Evolutionary conservation across 2,797 vertebrate species (phyloP).

Genomic region (Antrozous pallidus): DNA sequence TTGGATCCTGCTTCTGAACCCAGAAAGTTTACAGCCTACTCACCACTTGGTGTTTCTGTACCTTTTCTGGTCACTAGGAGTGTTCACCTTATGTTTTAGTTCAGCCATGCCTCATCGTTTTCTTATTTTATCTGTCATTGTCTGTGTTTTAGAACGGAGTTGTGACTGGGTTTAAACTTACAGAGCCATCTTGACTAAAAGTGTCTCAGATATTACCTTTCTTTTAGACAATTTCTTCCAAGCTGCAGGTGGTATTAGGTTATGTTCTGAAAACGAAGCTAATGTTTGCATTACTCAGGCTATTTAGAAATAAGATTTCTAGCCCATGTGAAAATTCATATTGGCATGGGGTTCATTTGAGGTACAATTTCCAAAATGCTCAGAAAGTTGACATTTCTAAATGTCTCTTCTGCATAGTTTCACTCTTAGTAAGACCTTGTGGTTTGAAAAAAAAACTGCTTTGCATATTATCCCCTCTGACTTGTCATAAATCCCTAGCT

Average conservation of each 20-base stretch:
- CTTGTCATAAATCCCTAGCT: not conserved
- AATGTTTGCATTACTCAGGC: not conserved
- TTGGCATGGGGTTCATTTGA: slow-evolving; percentile 7
- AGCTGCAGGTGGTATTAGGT: not conserved
- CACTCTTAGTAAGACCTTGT: slow-evolving; percentile 35
- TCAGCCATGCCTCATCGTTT: not conserved
- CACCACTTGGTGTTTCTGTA: not conserved
- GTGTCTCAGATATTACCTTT: not conserved
- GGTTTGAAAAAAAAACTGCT: slow-evolving; percentile 32
- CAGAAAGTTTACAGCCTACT: too few relatives aligned
- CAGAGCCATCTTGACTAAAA: not conserved
- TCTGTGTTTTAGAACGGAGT: not conserved
- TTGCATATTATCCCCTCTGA: not conserved
- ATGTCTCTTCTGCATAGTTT: slow-evolving; percentile 57
- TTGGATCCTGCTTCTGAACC: not conserved
- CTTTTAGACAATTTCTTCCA: not conserved
- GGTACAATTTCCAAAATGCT: slow-evolving; percentile 27
- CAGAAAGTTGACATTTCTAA: slow-evolving; percentile 64
- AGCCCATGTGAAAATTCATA: slow-evolving; percentile 46
- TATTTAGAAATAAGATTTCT: slow-evolving; percentile 38
- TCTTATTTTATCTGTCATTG: not conserved
- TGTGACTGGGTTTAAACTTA: not conserved
- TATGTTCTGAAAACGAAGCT: not conserved
- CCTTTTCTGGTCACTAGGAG: not conserved
- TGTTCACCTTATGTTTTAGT: not conserved